Conservation (phyloP, 2,888 invertebrate genomes). For the Entomobrya multifasciata region DNA sequence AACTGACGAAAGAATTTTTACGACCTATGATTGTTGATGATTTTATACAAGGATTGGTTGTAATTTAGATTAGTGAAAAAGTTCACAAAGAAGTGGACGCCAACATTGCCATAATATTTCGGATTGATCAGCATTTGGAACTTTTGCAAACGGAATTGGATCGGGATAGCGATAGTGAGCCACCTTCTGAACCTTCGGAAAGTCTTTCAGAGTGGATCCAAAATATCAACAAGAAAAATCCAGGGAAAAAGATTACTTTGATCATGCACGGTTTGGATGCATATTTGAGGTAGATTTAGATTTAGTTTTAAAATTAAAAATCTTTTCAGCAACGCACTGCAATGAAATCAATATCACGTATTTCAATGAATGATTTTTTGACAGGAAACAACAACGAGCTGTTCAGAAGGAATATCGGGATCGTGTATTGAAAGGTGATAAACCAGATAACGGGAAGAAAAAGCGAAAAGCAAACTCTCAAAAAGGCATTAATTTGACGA, state of each 20-base stretch:
- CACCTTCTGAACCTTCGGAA: slow-evolving; percentile 1
- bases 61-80: slow-evolving; percentile 65
- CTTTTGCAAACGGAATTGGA: slow-evolving; percentile 62
- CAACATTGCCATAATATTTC: slow-evolving; percentile 63
- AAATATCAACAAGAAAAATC: slow-evolving; percentile 66
- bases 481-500: slow-evolving; percentile 16
- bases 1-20: not conserved
- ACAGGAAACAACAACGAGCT: slow-evolving; percentile 77
- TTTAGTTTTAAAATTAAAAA: not conserved
- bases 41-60: no score
- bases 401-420: slow-evolving; percentile 77
- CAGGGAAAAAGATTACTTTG: slow-evolving; percentile 81
- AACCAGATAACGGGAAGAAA: slow-evolving; percentile 58
- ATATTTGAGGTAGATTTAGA: slow-evolving; percentile 82
- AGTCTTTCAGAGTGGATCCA: slow-evolving; percentile 76
- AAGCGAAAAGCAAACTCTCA: slow-evolving; percentile 59
- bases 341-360: no score
- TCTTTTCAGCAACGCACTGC: not conserved
- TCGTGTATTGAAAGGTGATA: slow-evolving; percentile 73
- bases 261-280: slow-evolving; percentile 82
- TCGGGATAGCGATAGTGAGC: slow-evolving; percentile 42
- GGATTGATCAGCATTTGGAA: slow-evolving; percentile 61
- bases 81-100: slow-evolving; percentile 68
- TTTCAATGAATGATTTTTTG: not conserved
- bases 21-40: not conserved